Percentiles rank a stretch among this genome's conserved stretches.
phyloP scores from a whole-genome alignment of 2,113 vertebrate genomes.

The Paratilapia polleni region DNA sequence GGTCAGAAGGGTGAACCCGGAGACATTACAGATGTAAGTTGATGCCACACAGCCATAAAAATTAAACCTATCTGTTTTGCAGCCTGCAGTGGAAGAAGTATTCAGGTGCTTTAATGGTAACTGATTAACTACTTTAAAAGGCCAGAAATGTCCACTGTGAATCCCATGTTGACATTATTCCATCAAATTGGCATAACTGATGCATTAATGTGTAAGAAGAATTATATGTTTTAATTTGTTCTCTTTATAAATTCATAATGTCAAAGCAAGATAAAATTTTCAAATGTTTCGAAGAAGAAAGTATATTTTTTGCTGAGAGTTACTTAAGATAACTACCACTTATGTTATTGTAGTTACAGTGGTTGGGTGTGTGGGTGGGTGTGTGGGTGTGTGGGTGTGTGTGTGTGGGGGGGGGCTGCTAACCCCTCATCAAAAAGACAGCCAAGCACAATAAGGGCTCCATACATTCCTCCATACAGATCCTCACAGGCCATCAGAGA shows the following conservation, averaged over 20 bases:
- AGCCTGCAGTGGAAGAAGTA: background rate
- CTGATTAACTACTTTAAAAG: background rate
- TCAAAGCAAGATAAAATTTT: background rate
- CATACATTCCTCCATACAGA: constrained; percentile 38
- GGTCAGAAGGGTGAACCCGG: constrained; percentile 94
- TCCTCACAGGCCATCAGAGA: constrained; percentile 11
- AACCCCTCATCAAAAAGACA: constrained; percentile 39
- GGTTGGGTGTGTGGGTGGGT: no score
- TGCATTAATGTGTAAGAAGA: background rate
- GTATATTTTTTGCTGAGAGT: no score
- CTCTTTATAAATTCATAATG: background rate
- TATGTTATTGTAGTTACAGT: no score
- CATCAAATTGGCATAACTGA: background rate
- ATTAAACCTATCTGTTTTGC: background rate
- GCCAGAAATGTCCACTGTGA: background rate
- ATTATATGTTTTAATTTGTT: background rate
- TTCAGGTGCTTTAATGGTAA: background rate
- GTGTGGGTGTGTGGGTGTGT: no score
- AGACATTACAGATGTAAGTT: constrained; percentile 90
- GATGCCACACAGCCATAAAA: background rate
- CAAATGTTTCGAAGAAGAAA: no score
- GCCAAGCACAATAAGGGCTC: constrained; percentile 51
- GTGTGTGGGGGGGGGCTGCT: no score
- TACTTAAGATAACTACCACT: no score
- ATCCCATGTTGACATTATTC: background rate